These are phyloP conservation scores for Limnephilus rhombicus DNA, from an alignment of 2,888 invertebrate species.

Conservation along the genomic window DNA sequence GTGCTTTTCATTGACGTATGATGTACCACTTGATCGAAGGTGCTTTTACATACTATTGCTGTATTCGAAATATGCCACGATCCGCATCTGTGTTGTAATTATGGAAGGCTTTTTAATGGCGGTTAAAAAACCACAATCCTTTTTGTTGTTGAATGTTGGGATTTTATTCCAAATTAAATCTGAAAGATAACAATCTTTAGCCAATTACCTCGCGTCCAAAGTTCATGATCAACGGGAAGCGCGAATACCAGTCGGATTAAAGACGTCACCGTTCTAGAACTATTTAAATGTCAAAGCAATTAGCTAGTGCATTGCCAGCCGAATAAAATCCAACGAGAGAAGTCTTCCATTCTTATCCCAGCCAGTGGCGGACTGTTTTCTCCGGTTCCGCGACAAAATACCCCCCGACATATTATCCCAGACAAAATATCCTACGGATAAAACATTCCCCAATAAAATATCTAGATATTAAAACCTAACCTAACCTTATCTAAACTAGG, in stretches of 20 bases:
- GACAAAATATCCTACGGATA: no score
- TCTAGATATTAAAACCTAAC: no score
- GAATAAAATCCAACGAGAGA: not conserved
- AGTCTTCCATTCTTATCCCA: not conserved
- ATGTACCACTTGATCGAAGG: no score
- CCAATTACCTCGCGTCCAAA: not conserved
- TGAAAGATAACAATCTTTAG: not conserved
- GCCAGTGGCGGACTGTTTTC: not conserved
- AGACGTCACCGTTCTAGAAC: constrained; percentile 36
- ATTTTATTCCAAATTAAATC: not conserved
- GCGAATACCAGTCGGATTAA: constrained; percentile 20
- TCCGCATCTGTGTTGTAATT: not conserved
- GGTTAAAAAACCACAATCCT: not conserved
- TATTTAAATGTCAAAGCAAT: constrained; percentile 58
- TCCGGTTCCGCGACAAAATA: no score
- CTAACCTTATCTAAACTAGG: no score
- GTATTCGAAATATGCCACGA: not conserved
- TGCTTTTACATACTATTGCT: no score
- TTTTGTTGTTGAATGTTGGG: constrained; percentile 1
- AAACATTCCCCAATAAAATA: no score
- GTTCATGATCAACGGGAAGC: constrained; percentile 11
- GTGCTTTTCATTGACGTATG: no score
- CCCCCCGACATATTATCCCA: no score
- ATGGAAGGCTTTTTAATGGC: not conserved
- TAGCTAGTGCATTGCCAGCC: constrained; percentile 45